Conservation (phyloP, 2,797 vertebrate species). For the Helostoma temminkii region DNA sequence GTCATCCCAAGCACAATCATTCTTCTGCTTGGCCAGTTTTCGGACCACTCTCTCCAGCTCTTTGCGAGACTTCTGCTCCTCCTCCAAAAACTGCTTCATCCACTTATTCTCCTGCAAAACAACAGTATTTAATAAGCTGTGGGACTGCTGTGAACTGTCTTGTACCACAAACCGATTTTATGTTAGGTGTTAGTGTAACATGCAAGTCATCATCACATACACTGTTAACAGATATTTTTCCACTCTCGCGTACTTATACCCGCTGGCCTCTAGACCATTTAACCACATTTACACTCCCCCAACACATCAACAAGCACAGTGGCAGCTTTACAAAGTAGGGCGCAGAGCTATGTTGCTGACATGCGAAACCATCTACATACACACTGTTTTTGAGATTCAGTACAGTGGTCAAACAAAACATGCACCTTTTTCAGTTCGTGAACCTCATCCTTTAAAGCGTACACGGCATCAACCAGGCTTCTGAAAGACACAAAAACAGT, state of each 20-base stretch:
- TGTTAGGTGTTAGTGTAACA: background rate
- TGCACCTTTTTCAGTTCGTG: constrained; percentile 94
- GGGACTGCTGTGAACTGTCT: background rate
- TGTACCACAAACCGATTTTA: background rate
- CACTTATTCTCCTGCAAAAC: constrained; percentile 92
- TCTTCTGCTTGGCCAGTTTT: constrained; percentile 94
- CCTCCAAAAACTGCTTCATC: constrained; percentile 97
- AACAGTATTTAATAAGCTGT: background rate
- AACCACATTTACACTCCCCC: background rate
- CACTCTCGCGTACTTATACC: background rate
- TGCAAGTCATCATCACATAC: background rate
- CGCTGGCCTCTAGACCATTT: background rate
- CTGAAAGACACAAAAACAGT: constrained; percentile 74
- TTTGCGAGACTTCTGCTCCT: constrained; percentile 96
- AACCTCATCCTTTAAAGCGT: constrained; percentile 98
- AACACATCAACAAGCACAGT: too few species aligned
- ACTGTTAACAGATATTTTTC: background rate
- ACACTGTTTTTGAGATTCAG: background rate
- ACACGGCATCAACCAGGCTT: constrained; percentile 98
- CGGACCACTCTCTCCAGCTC: constrained; percentile 95
- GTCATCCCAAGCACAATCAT: constrained; percentile 92
- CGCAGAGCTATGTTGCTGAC: background rate
- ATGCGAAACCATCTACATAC: too few species aligned
- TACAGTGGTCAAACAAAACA: background rate
- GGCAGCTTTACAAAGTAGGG: background rate